Evolutionary conservation across 1,140 invertebrate species (phyloP), one percentile per base, ranked within the genome.

Genomic region (Drusus annulatus): DNA sequence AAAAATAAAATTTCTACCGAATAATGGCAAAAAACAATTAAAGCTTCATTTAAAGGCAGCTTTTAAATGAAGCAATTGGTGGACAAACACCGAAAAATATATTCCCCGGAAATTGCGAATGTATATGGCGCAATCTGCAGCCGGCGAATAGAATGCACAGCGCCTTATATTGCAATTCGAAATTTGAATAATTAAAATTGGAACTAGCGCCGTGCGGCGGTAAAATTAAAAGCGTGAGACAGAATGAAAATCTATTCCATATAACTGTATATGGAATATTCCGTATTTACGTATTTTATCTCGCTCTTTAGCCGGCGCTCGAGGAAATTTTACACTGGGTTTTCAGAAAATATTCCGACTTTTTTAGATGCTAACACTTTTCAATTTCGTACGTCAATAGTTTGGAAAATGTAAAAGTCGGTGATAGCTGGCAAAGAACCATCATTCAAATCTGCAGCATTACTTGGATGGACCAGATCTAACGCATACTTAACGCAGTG

Each of bases 131-230:
- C 54, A 56, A 56, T 56, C 54, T 65, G 31, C 25, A 31, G 19
- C 6, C n/a, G 16, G 62, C 7, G 16, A 65, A 65, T 36, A 25
- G 21, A 21, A 71, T 71, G 45, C 36, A 51, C n/a, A 51, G 68
- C 50, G 68, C 68, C 52, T 71, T 52, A 71, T 71, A 71, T 71
- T 71, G 68, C 68, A 50, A 71, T 71, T 71, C 68, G 45, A 71
- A 71, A 71, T 71, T 71, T 71, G 68, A 71, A 71, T 71, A 71
- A 71, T 71, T 71, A 71, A 71, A 71, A 71, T 71, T 71, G 68
- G 45, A 71, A 71, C 45, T 51, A 71, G 68, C 68, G 68, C 68
- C 68, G 68, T 71, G 68, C 68, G 68, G 68, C 68, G 45, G 68
- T 19, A 71, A 71, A 71, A 71, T 71, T 71, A 71, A 71, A 71